These are phyloP conservation scores for Cosmopolites sordidus DNA, from an alignment of 2,888 invertebrate species.

Conservation along the genomic window DNA sequence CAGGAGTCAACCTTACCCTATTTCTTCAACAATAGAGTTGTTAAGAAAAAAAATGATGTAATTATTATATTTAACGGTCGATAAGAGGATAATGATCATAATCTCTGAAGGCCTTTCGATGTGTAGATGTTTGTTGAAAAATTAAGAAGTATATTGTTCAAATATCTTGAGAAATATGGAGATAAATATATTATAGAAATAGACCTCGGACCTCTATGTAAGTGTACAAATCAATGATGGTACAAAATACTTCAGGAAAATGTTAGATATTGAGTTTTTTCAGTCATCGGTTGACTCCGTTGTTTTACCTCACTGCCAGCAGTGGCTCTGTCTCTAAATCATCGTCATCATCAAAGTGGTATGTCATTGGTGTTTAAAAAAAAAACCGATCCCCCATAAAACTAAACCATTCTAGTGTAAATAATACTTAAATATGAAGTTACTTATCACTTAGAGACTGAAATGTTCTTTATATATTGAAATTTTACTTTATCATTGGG, in stretches of 20 bases:
- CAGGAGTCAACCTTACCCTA: conserved; percentile 41
- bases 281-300: conserved; percentile 42
- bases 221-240: conserved; percentile 46
- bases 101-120: conserved; percentile 30
- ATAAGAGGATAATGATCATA: neutral
- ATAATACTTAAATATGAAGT: conserved; percentile 24
- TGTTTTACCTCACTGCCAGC: conserved; percentile 43
- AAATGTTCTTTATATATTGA: conserved; percentile 20
- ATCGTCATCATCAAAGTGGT: conserved; percentile 30
- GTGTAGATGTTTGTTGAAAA: conserved; percentile 37
- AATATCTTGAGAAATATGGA: conserved; percentile 29
- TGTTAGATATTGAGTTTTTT: conserved; percentile 31
- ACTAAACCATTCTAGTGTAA: conserved; percentile 5
- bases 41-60: conserved; percentile 10
- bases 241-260: conserved; percentile 48
- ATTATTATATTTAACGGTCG: neutral
- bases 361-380: conserved; percentile 21
- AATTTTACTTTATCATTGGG: conserved; percentile 12
- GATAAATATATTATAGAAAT: conserved; percentile 24
- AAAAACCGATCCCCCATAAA: conserved; percentile 15
- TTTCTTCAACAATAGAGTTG: conserved; percentile 31
- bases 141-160: conserved; percentile 34
- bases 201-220: conserved; percentile 21
- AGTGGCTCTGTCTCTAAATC: conserved; percentile 46
- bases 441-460: conserved; percentile 28